Evolutionary conservation across 2,888 invertebrate species (phyloP).

Genomic region (Anodontia alba): DNA sequence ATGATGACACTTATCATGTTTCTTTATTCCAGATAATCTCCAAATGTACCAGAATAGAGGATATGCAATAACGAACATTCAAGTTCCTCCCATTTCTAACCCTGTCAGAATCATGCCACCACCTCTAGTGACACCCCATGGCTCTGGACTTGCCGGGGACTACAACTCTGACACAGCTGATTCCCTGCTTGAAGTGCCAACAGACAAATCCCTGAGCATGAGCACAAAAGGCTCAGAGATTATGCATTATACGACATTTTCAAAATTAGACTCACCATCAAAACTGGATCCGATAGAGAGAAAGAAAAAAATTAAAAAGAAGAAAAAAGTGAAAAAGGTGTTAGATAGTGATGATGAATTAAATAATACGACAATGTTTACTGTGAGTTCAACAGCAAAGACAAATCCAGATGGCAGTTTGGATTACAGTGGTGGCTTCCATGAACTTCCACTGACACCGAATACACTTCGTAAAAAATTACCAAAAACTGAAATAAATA

Average conservation of each 20-base stretch:
- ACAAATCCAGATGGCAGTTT: constrained; percentile 71
- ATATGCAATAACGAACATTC: constrained; percentile 52
- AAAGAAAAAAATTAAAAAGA: constrained; percentile 46
- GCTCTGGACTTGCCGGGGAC: constrained; percentile 52
- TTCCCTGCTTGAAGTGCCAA: constrained; percentile 70
- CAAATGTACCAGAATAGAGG: constrained; percentile 57
- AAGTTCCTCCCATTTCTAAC: constrained; percentile 45
- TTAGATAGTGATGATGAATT: constrained; percentile 65
- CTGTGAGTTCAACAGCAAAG: constrained; percentile 68
- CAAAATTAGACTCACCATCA: constrained; percentile 34
- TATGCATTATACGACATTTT: constrained; percentile 28
- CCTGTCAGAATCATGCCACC: constrained; percentile 52
- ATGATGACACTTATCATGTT: too few relatives aligned
- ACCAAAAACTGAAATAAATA: not conserved
- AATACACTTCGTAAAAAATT: constrained; percentile 57
- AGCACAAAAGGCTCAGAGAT: constrained; percentile 27
- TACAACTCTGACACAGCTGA: constrained; percentile 77
- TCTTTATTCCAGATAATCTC: constrained; percentile 56
- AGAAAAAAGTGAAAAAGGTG: constrained; percentile 44
- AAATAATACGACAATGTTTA: constrained; percentile 73
- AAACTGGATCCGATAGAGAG: constrained; percentile 37
- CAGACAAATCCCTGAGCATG: constrained; percentile 53
- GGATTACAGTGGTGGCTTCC: constrained; percentile 65
- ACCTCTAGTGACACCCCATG: constrained; percentile 51
- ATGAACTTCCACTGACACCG: constrained; percentile 74